Evolutionary conservation across 2,888 invertebrate species (phyloP).

Genomic region (Hypena proboscidalis): DNA sequence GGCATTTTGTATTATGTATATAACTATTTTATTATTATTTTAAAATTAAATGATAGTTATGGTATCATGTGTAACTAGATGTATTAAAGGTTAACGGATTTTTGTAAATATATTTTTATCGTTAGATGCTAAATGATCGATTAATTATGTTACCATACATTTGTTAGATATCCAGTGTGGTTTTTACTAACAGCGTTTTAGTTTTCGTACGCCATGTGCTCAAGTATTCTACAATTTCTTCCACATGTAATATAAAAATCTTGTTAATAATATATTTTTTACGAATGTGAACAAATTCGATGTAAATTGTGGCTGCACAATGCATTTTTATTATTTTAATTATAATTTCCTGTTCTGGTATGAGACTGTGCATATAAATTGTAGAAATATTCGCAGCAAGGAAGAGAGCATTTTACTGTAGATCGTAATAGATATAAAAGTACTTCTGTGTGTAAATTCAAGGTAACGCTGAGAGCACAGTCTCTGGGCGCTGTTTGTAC

Average conservation of each 20-base stretch:
- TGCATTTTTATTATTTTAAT: constrained; percentile 21
- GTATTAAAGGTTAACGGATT: constrained; percentile 64
- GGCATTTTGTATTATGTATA: constrained; percentile 65
- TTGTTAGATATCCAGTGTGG: constrained; percentile 54
- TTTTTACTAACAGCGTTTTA: constrained; percentile 42
- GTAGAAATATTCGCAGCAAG: constrained; percentile 7
- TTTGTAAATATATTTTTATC: constrained; percentile 78
- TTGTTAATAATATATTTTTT: constrained; percentile 13
- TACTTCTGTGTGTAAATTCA: constrained; percentile 21
- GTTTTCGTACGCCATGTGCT: constrained; percentile 37
- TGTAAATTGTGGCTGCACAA: constrained; percentile 21
- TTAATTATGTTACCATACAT: constrained; percentile 67
- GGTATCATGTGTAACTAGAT: constrained; percentile 53
- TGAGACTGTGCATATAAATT: constrained; percentile 24
- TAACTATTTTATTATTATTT: constrained; percentile 58
- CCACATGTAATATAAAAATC: constrained; percentile 18
- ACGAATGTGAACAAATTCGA: constrained; percentile 23
- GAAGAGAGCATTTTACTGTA: constrained; percentile 14
- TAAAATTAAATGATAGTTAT: constrained; percentile 52
- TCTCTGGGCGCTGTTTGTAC: constrained; percentile 36
- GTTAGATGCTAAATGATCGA: constrained; percentile 55
- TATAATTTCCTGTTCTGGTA: constrained; percentile 16
- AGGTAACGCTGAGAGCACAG: constrained; percentile 43
- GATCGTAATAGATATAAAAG: constrained; percentile 10
- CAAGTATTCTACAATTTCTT: constrained; percentile 23